These are phyloP conservation scores for Xestia c-nigrum DNA, from an alignment of 2,888 invertebrate species.

Conservation along the genomic window DNA sequence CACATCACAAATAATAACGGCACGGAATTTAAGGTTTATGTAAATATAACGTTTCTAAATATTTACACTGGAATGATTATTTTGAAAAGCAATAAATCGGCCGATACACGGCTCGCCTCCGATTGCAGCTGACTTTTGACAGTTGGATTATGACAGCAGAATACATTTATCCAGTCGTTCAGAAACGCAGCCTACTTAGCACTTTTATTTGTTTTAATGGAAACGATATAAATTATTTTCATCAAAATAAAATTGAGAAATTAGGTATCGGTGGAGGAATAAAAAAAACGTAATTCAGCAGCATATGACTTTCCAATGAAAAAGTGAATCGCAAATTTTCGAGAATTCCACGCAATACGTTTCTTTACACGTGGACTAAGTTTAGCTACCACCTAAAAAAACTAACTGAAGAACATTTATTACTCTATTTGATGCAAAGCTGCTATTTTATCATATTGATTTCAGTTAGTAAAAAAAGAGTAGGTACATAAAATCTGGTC, in stretches of 20 bases:
- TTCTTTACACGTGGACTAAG: background rate
- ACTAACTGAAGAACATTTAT: background rate
- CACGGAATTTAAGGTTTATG: slow-evolving; percentile 12
- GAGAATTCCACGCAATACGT: background rate
- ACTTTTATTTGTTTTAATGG: too few relatives aligned
- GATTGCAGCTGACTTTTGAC: slow-evolving; percentile 70
- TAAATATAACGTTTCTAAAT: slow-evolving; percentile 44
- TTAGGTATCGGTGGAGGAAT: background rate
- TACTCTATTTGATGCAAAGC: background rate
- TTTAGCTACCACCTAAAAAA: background rate
- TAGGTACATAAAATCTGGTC: background rate
- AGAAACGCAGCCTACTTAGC: slow-evolving; percentile 27
- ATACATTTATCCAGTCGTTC: slow-evolving; percentile 33
- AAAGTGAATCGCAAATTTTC: background rate
- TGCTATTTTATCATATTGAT: background rate
- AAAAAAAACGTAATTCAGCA: background rate
- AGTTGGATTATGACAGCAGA: slow-evolving; percentile 47
- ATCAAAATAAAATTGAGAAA: background rate
- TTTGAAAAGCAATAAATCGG: slow-evolving; percentile 47
- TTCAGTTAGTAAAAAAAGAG: background rate
- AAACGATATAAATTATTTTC: background rate
- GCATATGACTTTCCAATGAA: background rate
- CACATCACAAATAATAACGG: slow-evolving; percentile 54
- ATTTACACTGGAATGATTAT: slow-evolving; percentile 59
- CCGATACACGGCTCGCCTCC: slow-evolving; percentile 36